Percentiles rank a stretch among this genome's conserved stretches.
phyloP scores from a whole-genome alignment of 2,113 vertebrate species.

The Scomber japonicus region DNA sequence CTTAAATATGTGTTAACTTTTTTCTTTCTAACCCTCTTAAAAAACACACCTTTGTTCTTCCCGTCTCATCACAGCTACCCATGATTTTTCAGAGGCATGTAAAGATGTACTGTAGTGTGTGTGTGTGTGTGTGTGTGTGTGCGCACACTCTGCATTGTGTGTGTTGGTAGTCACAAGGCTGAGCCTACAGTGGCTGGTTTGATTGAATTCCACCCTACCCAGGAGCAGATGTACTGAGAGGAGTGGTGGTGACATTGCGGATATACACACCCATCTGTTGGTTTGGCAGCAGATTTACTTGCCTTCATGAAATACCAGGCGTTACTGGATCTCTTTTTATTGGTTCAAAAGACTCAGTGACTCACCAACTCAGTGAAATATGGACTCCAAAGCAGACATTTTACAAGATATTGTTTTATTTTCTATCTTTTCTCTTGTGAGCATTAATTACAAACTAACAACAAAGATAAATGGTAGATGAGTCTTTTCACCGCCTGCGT shows the following conservation, averaged over 20 bases:
- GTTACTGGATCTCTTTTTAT: constrained; percentile 26
- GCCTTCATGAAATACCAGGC: constrained; percentile 59
- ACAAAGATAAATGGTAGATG: not conserved
- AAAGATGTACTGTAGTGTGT: constrained; percentile 5
- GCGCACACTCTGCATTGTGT: constrained; percentile 12
- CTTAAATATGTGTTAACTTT: too few relatives aligned
- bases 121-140: constrained; percentile 10
- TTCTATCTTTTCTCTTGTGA: not conserved
- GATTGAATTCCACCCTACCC: constrained; percentile 56
- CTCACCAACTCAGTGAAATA: not conserved
- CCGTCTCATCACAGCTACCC: constrained; percentile 1
- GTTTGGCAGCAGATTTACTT: constrained; percentile 61
- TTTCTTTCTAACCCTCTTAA: too few relatives aligned
- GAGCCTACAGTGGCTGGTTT: constrained; percentile 50
- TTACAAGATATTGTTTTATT: not conserved
- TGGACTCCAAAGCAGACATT: not conserved
- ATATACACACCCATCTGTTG: constrained; percentile 65
- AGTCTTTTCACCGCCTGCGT: constrained; percentile 11
- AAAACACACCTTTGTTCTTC: not conserved
- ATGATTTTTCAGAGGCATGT: constrained; percentile 14
- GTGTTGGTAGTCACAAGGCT: constrained; percentile 56
- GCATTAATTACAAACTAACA: not conserved
- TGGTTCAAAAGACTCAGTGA: constrained; percentile 2
- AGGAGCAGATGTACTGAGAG: constrained; percentile 60
- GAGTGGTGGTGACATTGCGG: constrained; percentile 54